phyloP scores from a whole-genome alignment of 2,888 invertebrate species.

The Nemotelus pantherinus region DNA sequence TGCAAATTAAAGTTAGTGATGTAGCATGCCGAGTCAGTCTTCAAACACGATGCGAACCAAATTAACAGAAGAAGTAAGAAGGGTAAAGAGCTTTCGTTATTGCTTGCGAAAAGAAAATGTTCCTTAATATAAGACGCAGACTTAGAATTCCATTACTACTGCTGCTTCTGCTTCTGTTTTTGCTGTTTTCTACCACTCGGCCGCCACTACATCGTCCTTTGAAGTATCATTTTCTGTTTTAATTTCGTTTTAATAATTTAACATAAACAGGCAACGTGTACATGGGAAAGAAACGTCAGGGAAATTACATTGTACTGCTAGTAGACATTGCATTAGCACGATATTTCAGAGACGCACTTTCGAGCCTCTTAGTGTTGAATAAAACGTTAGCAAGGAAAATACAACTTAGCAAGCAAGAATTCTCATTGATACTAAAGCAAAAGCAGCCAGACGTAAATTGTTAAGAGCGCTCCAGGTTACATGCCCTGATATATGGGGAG shows the following conservation, averaged over 20 bases:
- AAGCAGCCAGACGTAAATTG: not conserved
- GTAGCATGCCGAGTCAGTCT: not conserved
- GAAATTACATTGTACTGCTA: not conserved
- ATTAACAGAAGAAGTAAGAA: too few relatives aligned
- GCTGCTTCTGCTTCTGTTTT: too few relatives aligned
- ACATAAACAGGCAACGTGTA: constrained; percentile 24
- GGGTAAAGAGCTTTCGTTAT: too few relatives aligned
- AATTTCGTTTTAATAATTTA: constrained; percentile 41
- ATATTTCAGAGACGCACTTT: not conserved
- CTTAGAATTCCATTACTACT: not conserved
- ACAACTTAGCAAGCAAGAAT: not conserved
- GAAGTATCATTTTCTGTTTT: constrained; percentile 36
- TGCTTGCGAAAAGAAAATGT: too few relatives aligned
- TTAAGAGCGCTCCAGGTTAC: not conserved
- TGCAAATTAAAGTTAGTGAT: not conserved
- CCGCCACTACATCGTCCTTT: constrained; percentile 24
- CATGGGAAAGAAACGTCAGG: not conserved
- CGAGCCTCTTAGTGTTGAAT: not conserved
- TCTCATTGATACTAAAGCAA: not conserved
- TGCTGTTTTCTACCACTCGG: too few relatives aligned
- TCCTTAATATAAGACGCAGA: not conserved
- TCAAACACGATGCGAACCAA: too few relatives aligned
- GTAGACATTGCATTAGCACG: constrained; percentile 1
- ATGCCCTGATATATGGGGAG: too few relatives aligned
- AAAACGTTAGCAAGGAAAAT: not conserved